Conservation (phyloP, 2,113 vertebrate species). For the Nyctereutes procyonoides region DNA sequence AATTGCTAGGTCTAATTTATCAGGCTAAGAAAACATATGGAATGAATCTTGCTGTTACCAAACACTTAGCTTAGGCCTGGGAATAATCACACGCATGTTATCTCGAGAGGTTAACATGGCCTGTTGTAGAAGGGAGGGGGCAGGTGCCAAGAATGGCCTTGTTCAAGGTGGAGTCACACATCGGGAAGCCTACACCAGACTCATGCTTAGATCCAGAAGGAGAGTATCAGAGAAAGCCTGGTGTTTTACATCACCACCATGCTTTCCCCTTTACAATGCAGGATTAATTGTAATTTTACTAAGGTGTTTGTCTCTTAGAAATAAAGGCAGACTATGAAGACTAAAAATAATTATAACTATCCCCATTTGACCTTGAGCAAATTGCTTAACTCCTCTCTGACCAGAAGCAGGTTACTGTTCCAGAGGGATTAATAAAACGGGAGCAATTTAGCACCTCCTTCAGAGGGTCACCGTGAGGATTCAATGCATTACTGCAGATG, state of each 20-base stretch:
- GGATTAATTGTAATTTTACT: background rate
- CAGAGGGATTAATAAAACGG: background rate
- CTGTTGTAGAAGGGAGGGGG: background rate
- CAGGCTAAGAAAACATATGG: background rate
- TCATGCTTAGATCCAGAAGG: background rate
- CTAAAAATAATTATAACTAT: background rate
- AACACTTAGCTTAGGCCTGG: background rate
- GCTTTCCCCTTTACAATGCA: background rate
- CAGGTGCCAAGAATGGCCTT: background rate
- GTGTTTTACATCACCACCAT: background rate
- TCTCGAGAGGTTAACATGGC: background rate
- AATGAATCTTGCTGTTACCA: background rate
- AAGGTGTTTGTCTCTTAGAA: background rate
- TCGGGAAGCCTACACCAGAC: too few species aligned
- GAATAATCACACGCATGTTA: background rate
- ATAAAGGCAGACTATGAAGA: background rate
- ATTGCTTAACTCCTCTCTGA: background rate
- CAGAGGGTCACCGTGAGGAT: background rate
- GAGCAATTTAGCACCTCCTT: background rate
- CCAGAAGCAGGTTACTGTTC: background rate
- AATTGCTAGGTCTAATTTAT: constrained; percentile 26
- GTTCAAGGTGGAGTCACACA: background rate
- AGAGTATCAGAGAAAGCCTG: background rate
- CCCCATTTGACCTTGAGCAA: background rate
- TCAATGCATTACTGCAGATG: background rate